Conservation (phyloP, 2,113 vertebrate genomes). For the Rattus rattus region DNA sequence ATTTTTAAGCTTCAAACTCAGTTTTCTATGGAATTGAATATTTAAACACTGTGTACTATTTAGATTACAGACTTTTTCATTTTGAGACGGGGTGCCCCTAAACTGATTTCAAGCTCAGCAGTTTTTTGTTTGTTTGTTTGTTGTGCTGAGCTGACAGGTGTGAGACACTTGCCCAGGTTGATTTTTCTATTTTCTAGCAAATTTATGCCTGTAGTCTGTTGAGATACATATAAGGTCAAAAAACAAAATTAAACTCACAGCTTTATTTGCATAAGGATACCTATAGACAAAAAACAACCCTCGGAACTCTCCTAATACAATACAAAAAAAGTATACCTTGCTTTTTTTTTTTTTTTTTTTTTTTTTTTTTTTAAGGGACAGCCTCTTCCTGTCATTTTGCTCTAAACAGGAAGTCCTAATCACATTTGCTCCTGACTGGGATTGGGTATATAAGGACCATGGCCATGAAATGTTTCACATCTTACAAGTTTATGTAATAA, state of each 20-base stretch:
- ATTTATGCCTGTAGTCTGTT: background rate
- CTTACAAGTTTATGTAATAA: background rate
- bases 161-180: background rate
- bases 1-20: background rate
- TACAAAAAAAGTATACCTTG: background rate
- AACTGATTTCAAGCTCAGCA: background rate
- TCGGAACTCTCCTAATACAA: background rate
- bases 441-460: background rate
- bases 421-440: background rate
- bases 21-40: background rate
- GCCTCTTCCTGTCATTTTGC: background rate
- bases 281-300: background rate
- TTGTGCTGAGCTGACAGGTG: background rate
- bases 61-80: background rate
- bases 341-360: no score
- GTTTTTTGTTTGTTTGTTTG: background rate
- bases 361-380: background rate
- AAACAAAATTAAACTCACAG: background rate
- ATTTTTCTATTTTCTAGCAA: background rate
- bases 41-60: background rate
- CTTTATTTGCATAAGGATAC: background rate
- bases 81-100: background rate
- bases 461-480: background rate
- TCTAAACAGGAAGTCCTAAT: background rate
- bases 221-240: background rate